Evolutionary conservation across 2,888 invertebrate genomes (phyloP).

Genomic region (Cremastinae sp.): DNA sequence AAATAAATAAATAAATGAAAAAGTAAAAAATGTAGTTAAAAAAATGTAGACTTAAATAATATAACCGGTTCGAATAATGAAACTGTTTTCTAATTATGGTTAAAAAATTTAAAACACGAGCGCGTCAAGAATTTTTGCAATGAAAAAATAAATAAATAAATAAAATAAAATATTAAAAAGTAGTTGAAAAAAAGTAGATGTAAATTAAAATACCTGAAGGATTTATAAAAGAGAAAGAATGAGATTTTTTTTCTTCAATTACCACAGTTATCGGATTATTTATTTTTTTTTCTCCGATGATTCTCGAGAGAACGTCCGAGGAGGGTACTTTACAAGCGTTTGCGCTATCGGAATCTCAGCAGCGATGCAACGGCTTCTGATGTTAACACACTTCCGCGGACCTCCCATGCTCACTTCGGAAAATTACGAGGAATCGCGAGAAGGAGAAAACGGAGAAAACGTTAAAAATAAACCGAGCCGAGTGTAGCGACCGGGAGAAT

Average conservation of each 20-base stretch:
- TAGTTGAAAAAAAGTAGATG: too few relatives aligned
- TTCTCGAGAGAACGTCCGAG: slow-evolving; percentile 10
- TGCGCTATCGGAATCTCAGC: slow-evolving; percentile 33
- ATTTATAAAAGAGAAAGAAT: slow-evolving; percentile 8
- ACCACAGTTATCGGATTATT: slow-evolving; percentile 7
- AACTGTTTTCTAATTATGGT: too few relatives aligned
- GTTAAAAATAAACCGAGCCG: slow-evolving; percentile 5
- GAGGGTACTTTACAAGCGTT: slow-evolving; percentile 31
- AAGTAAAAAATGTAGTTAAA: too few relatives aligned
- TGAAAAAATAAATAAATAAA: background rate
- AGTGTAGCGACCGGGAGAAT: too few relatives aligned
- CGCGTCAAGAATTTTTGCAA: too few relatives aligned
- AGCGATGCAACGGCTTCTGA: slow-evolving; percentile 47
- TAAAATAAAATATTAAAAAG: background rate
- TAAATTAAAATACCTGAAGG: background rate
- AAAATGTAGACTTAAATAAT: too few relatives aligned
- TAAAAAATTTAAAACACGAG: too few relatives aligned
- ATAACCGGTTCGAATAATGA: too few relatives aligned
- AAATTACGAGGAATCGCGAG: slow-evolving; percentile 20
- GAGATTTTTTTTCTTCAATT: slow-evolving; percentile 6
- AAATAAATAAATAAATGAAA: too few relatives aligned
- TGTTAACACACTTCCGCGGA: slow-evolving; percentile 50
- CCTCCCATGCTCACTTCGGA: slow-evolving; percentile 32
- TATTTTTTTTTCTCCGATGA: slow-evolving; percentile 19
- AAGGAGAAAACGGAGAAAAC: slow-evolving; percentile 26